Evolutionary conservation across 2,797 vertebrate genomes (phyloP).

Genomic region (Echiichthys vipera): DNA sequence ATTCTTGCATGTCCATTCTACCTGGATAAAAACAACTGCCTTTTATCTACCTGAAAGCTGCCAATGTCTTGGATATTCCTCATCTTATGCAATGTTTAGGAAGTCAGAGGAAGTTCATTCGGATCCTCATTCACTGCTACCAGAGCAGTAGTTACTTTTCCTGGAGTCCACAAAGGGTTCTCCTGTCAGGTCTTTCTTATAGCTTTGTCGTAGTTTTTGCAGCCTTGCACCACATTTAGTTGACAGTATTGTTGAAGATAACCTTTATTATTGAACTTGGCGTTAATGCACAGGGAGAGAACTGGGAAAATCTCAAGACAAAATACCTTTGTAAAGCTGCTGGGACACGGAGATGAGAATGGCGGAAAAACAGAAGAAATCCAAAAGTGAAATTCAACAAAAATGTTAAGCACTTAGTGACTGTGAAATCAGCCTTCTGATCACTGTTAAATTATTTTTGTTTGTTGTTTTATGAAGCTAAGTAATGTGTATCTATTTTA

Average conservation of each 20-base stretch:
- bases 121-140: conserved; percentile 12
- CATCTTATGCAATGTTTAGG: conserved; percentile 54
- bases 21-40: conserved; percentile 56
- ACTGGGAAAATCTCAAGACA: conserved; percentile 26
- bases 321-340: conserved; percentile 49
- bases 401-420: conserved; percentile 51
- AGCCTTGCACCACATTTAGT: conserved; percentile 19
- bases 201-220: conserved; percentile 28
- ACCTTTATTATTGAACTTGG: conserved; percentile 23
- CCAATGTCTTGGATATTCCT: conserved; percentile 61
- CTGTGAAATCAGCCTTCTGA: conserved; percentile 62
- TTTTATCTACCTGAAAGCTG: conserved; percentile 58
- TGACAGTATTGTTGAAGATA: not conserved
- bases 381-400: conserved; percentile 35
- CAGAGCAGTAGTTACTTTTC: conserved; percentile 2
- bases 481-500: conserved; percentile 44
- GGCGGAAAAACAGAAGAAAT: conserved; percentile 37
- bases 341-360: conserved; percentile 21
- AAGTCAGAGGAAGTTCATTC: conserved; percentile 24
- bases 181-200: conserved; percentile 4
- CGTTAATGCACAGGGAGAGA: conserved; percentile 24
- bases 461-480: conserved; percentile 48
- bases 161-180: conserved; percentile 12
- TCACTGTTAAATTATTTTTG: conserved; percentile 65
- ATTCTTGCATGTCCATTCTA: conserved; percentile 36